Evolutionary conservation across 2,113 vertebrate genomes (phyloP).

Genomic region (Condylura cristata): DNA sequence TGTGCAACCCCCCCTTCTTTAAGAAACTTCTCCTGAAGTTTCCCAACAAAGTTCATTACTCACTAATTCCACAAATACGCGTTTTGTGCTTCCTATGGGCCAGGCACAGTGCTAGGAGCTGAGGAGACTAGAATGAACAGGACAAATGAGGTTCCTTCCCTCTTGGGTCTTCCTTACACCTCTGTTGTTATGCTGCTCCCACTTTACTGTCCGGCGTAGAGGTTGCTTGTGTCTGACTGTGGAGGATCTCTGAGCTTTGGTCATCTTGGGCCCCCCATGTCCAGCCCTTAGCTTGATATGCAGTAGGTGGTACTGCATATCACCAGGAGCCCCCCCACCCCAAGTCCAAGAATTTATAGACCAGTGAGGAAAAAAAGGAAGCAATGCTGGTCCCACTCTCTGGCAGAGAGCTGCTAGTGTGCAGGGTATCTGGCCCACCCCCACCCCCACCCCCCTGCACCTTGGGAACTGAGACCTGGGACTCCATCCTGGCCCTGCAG

Average conservation of each 20-base stretch:
- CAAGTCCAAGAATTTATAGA: not conserved
- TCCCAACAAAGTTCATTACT: not conserved
- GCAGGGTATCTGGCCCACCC: not conserved
- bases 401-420: not conserved
- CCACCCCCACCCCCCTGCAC: not conserved
- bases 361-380: not conserved
- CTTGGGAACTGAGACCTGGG: not conserved
- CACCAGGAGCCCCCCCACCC: not conserved
- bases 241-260: not conserved
- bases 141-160: not conserved
- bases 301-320: not conserved
- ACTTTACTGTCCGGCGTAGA: rapidly evolving
- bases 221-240: not conserved
- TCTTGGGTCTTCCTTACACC: not conserved
- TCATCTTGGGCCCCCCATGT: not conserved
- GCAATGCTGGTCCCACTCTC: not conserved
- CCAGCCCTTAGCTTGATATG: not conserved
- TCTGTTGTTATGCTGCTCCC: not conserved
- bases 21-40: slow-evolving; percentile 6
- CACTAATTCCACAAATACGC: not conserved
- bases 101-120: not conserved
- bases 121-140: not conserved
- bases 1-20: too few relatives aligned
- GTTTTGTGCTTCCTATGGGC: not conserved
- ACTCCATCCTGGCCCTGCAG: not conserved